phyloP scores from a whole-genome alignment of 2,113 vertebrate genomes.

The Seriola dumerili region DNA sequence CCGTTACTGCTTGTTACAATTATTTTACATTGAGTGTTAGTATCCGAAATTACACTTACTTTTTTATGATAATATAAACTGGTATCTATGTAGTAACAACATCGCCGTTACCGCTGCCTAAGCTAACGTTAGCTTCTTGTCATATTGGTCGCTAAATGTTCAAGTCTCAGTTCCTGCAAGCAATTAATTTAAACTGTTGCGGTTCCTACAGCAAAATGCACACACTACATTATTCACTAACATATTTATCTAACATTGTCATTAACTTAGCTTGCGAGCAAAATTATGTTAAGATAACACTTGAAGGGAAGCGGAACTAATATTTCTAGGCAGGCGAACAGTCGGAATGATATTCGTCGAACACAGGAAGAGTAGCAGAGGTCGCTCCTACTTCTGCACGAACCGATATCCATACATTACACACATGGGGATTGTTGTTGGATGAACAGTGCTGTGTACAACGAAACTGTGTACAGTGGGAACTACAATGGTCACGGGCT shows the following conservation, averaged over 20 bases:
- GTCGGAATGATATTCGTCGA: constrained; percentile 52
- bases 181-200: fast-evolving
- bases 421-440: background rate
- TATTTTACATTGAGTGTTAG: background rate
- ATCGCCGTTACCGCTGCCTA: background rate
- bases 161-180: background rate
- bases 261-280: background rate
- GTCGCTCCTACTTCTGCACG: constrained; percentile 43
- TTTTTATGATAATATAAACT: background rate
- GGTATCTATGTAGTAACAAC: background rate
- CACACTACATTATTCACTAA: fast-evolving
- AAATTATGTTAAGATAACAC: background rate
- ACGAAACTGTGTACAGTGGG: background rate
- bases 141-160: background rate
- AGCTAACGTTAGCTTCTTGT: constrained; percentile 27
- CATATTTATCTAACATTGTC: background rate
- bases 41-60: background rate
- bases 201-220: background rate
- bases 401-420: background rate
- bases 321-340: background rate
- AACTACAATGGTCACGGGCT: background rate
- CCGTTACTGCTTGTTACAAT: background rate
- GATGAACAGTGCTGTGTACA: too few relatives aligned
- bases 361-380: constrained; percentile 78
- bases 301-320: constrained; percentile 41